Conservation (phyloP, 2,797 vertebrate species). For the Sebastes vulpes region DNA sequence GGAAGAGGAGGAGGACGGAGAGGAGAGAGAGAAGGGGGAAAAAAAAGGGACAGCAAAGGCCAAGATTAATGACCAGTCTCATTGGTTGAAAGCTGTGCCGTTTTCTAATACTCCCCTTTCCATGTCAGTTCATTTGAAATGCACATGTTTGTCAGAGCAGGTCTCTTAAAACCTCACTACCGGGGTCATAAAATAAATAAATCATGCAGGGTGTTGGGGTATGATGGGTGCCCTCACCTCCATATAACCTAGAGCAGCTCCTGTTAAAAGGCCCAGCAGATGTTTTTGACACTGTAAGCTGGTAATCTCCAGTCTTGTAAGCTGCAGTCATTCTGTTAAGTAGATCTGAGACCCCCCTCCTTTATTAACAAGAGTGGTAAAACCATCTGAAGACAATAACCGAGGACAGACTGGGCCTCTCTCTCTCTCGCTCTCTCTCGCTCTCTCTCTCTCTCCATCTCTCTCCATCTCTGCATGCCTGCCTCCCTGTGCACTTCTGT, state of each 20-base stretch:
- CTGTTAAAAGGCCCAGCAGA: conserved; percentile 93
- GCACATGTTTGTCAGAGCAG: conserved; percentile 83
- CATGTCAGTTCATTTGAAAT: conserved; percentile 82
- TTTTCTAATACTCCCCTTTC: conserved; percentile 76
- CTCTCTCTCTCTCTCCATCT: conserved; percentile 73
- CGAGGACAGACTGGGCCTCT: conserved; percentile 85
- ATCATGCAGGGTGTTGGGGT: conserved; percentile 69
- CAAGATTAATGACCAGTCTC: conserved; percentile 82
- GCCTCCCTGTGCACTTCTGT: conserved; percentile 82
- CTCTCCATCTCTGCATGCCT: conserved; percentile 73
- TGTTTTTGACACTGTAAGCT: conserved; percentile 95
- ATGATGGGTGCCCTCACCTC: conserved; percentile 86
- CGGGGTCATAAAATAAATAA: conserved; percentile 81
- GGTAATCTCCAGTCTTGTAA: conserved; percentile 94
- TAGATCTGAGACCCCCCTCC: conserved; percentile 87
- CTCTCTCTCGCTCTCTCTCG: conserved; percentile 68
- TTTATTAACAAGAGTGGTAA: conserved; percentile 97
- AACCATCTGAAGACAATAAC: conserved; percentile 96
- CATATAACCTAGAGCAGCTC: conserved; percentile 90
- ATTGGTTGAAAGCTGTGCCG: conserved; percentile 77
- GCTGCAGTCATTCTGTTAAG: conserved; percentile 94
- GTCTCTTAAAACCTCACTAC: conserved; percentile 85
- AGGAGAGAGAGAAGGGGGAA: conserved; percentile 9
- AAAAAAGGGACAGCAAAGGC: conserved; percentile 63
- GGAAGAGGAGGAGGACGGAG: conserved; percentile 53